Evolutionary conservation across 2,888 invertebrate species (phyloP), one percentile per base, ranked within the genome.

Genomic region (Bombylius discolor): DNA sequence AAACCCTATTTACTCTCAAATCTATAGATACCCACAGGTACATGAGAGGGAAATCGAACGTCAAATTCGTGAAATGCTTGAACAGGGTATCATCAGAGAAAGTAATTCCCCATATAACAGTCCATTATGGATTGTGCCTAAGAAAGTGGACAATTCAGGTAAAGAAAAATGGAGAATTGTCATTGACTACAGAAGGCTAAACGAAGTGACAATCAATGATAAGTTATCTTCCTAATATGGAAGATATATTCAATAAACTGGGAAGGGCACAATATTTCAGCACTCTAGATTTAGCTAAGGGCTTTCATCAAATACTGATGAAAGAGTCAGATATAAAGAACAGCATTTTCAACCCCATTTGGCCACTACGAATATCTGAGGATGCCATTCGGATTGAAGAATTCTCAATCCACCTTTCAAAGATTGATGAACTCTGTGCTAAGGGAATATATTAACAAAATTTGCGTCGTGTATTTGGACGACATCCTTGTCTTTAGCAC

Each of bases 181-280:
- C 32, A 53, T 60, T 45, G 49, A 51, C 12, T 51, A 48, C 36
- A 36, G 49, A 14, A 49, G 49, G n/a, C 23, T 52, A n/a, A 60
- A 59, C 39, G 58, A 57, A 5, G 47, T 59, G 7, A 61, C 63
- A 0, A 51, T 62, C 6, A 58, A 61, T 13, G 60, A 62, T 44
- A 58, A 59, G 36, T 60, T 58, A 45, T 59, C 57, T 62, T 39
- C 61, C 60, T 3, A 62, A 60, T 50, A 61, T 61, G 49, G 58
- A 59, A 23, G 53, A 58, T 9, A 14, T 61, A 13, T 59, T 62
- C 45, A 42, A 52, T 14, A 60, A 62, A 36, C 48, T 60, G 31
- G 60, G 61, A n/a, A 52, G 53, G 32, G 59, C 54, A 9, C 55
- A 59, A 44, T 58, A 59, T 52, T 57, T 58, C 31, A 56, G 53